Conservation (phyloP, 2,113 vertebrate genomes). For the Nannospalax galili region DNA sequence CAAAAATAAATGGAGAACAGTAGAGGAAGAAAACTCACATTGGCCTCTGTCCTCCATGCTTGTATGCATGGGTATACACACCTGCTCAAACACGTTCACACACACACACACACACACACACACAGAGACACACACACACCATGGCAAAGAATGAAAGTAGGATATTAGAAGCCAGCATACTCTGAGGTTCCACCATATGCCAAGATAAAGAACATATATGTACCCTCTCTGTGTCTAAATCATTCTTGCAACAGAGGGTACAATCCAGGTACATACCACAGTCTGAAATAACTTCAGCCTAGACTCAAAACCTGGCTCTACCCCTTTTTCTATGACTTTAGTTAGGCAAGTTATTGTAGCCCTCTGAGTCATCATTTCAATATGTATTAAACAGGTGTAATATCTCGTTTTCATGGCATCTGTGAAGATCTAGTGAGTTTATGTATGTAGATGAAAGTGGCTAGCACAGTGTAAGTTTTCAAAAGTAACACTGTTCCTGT, state of each 20-base stretch:
- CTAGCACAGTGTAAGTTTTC: background rate
- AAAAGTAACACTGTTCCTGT: conserved; percentile 14
- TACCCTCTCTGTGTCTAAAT: background rate
- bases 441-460: background rate
- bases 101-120: background rate
- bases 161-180: background rate
- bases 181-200: background rate
- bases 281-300: background rate
- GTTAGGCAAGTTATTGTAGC: background rate
- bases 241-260: background rate
- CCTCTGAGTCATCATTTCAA: background rate
- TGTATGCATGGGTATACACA: background rate
- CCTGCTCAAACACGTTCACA: background rate
- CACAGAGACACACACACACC: background rate
- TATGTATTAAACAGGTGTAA: background rate
- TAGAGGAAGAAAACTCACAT: background rate
- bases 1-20: background rate
- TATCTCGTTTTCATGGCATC: background rate
- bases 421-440: background rate
- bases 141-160: background rate
- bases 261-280: too few relatives aligned
- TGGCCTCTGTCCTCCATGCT: background rate
- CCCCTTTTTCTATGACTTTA: background rate
- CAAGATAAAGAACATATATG: background rate
- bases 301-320: background rate